Evolutionary conservation across 2,888 invertebrate genomes (phyloP).

Genomic region (Epinotia nisella): DNA sequence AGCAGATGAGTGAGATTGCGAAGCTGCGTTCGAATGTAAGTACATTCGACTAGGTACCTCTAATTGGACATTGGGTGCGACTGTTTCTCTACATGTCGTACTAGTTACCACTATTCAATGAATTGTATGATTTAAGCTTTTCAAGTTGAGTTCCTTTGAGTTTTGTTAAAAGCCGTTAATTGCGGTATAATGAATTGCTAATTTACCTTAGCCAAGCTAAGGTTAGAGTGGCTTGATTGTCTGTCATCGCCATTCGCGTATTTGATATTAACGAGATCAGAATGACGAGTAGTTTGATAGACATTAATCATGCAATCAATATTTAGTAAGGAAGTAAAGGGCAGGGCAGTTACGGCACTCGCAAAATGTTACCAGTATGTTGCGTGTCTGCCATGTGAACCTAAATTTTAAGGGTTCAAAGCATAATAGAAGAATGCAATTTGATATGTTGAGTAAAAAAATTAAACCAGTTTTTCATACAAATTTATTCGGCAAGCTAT

Average conservation of each 20-base stretch:
- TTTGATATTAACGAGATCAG: not conserved
- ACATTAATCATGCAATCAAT: not conserved
- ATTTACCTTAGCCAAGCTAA: not conserved
- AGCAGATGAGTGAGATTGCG: conserved; percentile 46
- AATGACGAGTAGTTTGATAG: not conserved
- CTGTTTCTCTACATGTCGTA: conserved; percentile 13
- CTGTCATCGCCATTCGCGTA: not conserved
- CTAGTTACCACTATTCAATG: not conserved
- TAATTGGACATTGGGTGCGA: conserved; percentile 48
- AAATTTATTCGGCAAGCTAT: too few species aligned
- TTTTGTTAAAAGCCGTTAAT: not conserved
- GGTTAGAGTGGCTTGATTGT: not conserved
- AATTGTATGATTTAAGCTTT: not conserved
- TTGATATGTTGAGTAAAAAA: too few species aligned
- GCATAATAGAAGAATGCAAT: too few species aligned
- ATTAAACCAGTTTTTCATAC: too few species aligned
- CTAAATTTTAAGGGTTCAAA: too few species aligned
- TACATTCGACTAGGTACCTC: conserved; percentile 33
- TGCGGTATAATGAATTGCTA: not conserved
- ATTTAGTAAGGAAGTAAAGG: not conserved
- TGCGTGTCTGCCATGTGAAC: too few species aligned
- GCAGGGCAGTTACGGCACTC: not conserved
- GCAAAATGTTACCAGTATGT: not conserved
- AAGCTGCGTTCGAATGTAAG: conserved; percentile 41
- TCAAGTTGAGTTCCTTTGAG: not conserved